Conservation (phyloP, 2,888 invertebrate genomes). For the Acleris emargana region DNA sequence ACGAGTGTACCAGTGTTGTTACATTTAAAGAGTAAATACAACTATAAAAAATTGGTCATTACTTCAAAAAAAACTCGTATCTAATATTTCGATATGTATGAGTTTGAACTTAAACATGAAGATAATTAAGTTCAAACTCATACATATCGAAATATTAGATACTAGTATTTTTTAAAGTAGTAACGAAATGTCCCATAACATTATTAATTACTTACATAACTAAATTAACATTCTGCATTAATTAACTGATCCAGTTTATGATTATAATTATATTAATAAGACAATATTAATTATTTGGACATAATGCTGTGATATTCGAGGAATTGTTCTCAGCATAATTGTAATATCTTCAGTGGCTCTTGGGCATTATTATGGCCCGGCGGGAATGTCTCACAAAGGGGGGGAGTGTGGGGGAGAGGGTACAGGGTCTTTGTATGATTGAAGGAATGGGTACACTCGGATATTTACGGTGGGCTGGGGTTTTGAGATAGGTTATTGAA, state of each 20-base stretch:
- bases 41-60: no score
- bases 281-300: slow-evolving; percentile 29
- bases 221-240: background rate
- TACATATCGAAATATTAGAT: no score
- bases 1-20: no score
- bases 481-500: no score
- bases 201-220: background rate
- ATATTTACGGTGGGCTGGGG: background rate
- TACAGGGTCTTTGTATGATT: slow-evolving; percentile 9
- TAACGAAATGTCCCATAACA: no score
- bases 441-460: slow-evolving; percentile 8
- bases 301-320: slow-evolving; percentile 20
- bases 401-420: background rate
- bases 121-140: no score
- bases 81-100: no score
- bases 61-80: no score
- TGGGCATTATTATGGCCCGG: slow-evolving; percentile 18
- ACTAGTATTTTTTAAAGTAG: no score
- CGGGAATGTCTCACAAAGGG: slow-evolving; percentile 31
- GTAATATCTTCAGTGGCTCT: slow-evolving; percentile 27
- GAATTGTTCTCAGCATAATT: slow-evolving; percentile 32
- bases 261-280: slow-evolving; percentile 24
- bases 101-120: no score
- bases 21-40: no score
- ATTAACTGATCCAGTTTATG: slow-evolving; percentile 8